Evolutionary conservation across 2,113 vertebrate genomes (phyloP), one percentile per base, ranked within the genome.

Genomic region (Zosterops hypoxanthus): DNA sequence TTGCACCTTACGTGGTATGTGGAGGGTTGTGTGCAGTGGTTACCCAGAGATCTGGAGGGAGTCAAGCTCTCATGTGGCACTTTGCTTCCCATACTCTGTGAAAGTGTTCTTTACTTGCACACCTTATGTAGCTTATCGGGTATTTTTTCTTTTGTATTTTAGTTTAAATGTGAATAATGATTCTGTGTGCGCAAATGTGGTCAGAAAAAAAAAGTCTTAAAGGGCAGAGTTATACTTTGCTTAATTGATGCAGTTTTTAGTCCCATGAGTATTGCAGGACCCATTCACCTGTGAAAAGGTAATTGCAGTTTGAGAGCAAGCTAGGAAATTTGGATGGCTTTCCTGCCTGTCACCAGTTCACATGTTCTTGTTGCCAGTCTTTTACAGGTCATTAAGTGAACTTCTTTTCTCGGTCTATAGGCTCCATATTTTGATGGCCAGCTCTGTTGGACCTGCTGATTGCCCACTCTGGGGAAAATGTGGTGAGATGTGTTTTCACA

Each of bases 391-490:
- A 34, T 21, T 24, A 20, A 70, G 31, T 36, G 86, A 90, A 79
- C 47, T 20, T 41, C 14, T 39, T 29, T 68, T 71, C 46, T 85
- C 39, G 5, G 31, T 61, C 52, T 0, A 0, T 17, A 49, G 70
- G 50, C 50, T 89, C n/a, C 11, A 0, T 29, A 26, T 68, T 50
- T 65, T 61, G 24, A 33, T 23, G 23, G 78, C 36, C 69, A 28
- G 12, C 47, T 47, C 79, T 66, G 29, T 8, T 72, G 56, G 39
- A 73, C 52, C 28, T 59, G 31, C 55, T 57, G 22, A 33, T 50
- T n/a, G n/a, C 34, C 29, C 23, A 0, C 55, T 33, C 56, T 33
- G 57, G 71, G 39, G 57, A 44, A 31, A 44, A 66, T 0, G 0
- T 14, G 52, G 3, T 66, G 77, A 34, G 17, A 64, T 50, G 41